Percentiles rank a stretch among this genome's conserved stretches.
Conservation (phyloP, 2,888 invertebrate species). For the Sceliomorpha sp. region DNA sequence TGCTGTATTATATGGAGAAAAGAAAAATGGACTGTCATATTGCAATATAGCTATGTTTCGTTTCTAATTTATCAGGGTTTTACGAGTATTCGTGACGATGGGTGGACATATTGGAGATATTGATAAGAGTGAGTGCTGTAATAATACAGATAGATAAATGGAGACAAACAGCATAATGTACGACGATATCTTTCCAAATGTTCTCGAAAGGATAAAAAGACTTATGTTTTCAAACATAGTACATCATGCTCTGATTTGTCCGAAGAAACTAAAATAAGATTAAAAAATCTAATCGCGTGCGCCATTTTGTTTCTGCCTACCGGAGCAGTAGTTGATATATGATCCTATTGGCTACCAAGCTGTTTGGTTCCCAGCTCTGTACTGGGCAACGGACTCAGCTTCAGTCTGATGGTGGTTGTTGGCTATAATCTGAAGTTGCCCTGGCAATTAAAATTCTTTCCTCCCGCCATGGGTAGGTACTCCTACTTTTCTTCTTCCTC, state of each 20-base stretch:
- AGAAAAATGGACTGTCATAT: too few relatives aligned
- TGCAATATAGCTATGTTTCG: too few relatives aligned
- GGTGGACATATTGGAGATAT: too few relatives aligned
- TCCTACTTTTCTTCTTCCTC: slow-evolving; percentile 63
- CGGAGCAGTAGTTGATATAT: slow-evolving; percentile 77
- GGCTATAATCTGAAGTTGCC: slow-evolving; percentile 68
- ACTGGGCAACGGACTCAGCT: slow-evolving; percentile 66
- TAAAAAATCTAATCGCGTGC: slow-evolving; percentile 46
- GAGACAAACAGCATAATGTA: too few relatives aligned
- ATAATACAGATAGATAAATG: too few relatives aligned
- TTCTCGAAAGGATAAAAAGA: too few relatives aligned
- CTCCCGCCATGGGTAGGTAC: slow-evolving; percentile 65
- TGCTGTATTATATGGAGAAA: too few relatives aligned
- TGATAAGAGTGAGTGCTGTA: too few relatives aligned
- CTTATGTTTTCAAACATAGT: too few relatives aligned
- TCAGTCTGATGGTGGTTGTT: slow-evolving; percentile 65
- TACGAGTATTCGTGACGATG: too few relatives aligned
- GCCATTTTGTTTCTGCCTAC: slow-evolving; percentile 60
- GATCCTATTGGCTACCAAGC: slow-evolving; percentile 79
- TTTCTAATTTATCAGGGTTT: too few relatives aligned
- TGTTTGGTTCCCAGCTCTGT: slow-evolving; percentile 71
- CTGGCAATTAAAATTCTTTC: slow-evolving; percentile 77
- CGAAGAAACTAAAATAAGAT: slow-evolving; percentile 7
- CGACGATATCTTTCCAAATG: too few relatives aligned
- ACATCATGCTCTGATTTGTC: slow-evolving; percentile 11